Evolutionary conservation across 2,797 vertebrate species (phyloP), one percentile per base, ranked within the genome.

Genomic region (Pteropus rufus): DNA sequence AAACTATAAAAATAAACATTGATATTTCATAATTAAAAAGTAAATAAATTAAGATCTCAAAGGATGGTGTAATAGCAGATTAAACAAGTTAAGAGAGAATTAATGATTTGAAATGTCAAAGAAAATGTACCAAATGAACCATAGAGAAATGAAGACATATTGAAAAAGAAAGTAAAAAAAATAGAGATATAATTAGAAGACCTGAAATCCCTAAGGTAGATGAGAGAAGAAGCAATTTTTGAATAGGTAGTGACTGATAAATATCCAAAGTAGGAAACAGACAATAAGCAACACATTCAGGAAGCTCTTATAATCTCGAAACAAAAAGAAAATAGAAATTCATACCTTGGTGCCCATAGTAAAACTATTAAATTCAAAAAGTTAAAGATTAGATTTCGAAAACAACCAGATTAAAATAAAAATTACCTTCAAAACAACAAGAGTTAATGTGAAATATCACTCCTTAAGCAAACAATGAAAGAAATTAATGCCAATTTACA

Each of bases 321-420:
- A 21, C 34, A 60, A 58, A 91, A 79, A 44, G 18, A 52, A 86
- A 75, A 44, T 19, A 56, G 52, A 89, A 69, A 54, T 77, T 72
- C 21, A 58, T 77, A 67, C 7, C 0, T 4, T 58, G 4, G 0
- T 16, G 2, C 11, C 10, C 16, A 82, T 29, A n/a, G 5, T 41
- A 72, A 54, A 91, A 52, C 11, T 87, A 8, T 29, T 83, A 69
- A 60, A 93, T 31, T 67, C 49, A 58, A 67, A 58, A 67, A 46
- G 29, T 31, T 64, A 67, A 67, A 58, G 65, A 23, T 26, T 23
- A 56, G 36, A 26, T 52, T 70, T 49, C 0, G n/a, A 39, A 70
- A 41, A 49, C 64, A 70, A 3, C 3, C 29, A 49, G 1, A 34
- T 62, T 7, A 72, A 62, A 82, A 18, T 54, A 46, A 12, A 46